Conservation (phyloP, 2,113 vertebrate genomes). For the Barnardius zonarius region DNA sequence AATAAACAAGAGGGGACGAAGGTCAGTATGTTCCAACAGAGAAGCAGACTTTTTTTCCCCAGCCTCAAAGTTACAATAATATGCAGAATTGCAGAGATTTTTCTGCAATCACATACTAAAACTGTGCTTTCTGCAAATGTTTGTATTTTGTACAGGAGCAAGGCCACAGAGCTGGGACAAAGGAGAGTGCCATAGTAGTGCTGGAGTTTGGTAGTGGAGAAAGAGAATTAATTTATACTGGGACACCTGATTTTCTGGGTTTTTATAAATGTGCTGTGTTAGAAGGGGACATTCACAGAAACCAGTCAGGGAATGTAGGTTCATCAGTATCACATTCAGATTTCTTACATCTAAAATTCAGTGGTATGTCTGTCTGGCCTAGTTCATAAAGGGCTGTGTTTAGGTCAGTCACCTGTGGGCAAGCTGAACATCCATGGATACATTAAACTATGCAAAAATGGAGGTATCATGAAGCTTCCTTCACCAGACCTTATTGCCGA, state of each 20-base stretch:
- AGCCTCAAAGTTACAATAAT: slow-evolving; percentile 41
- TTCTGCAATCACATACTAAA: slow-evolving; percentile 46
- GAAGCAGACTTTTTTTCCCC: slow-evolving; percentile 26
- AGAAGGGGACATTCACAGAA: not conserved
- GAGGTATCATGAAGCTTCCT: not conserved
- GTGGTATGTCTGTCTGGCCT: not conserved
- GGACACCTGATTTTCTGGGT: not conserved
- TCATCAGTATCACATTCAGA: not conserved
- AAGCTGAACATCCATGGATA: not conserved
- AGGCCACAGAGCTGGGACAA: not conserved
- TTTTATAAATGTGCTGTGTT: not conserved
- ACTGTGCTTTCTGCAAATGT: not conserved
- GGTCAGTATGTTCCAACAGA: slow-evolving; percentile 43
- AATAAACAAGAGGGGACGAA: slow-evolving; percentile 65
- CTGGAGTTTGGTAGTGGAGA: not conserved
- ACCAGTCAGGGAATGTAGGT: not conserved
- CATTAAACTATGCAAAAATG: fast-evolving
- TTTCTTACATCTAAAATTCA: not conserved
- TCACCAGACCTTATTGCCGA: not conserved
- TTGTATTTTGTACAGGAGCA: not conserved
- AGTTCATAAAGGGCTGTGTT: not conserved
- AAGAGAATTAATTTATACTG: not conserved
- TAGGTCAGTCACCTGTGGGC: not conserved
- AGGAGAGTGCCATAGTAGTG: not conserved
- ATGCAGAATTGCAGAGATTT: slow-evolving; percentile 43